Evolutionary conservation across 1,140 invertebrate species (phyloP).

Genomic region (Tetragonula clypearis): DNA sequence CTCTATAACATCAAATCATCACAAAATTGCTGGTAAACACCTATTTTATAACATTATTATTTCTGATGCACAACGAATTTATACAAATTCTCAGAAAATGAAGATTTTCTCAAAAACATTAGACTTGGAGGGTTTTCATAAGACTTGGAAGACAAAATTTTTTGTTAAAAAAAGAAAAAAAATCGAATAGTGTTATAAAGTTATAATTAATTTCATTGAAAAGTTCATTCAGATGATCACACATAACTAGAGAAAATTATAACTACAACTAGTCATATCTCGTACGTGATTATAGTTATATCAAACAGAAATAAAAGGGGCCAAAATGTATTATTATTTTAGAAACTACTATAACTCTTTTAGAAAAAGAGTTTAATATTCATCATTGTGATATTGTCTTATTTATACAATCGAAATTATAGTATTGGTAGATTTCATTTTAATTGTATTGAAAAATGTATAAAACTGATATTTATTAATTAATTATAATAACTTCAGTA

Average conservation of each 20-base stretch:
- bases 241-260: not conserved
- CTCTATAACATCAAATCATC: not conserved
- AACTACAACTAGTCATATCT: constrained; percentile 25
- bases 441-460: not conserved
- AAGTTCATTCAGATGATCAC: not conserved
- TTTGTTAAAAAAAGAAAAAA: not conserved
- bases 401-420: constrained; percentile 1
- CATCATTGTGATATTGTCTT: constrained; percentile 26
- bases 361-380: not conserved
- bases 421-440: constrained; percentile 2
- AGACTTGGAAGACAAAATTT: not conserved
- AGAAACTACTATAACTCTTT: not conserved
- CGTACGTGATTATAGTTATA: not conserved
- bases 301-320: constrained; percentile 1
- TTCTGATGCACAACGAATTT: not conserved
- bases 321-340: constrained; percentile 24
- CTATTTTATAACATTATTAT: constrained; percentile 5
- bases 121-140: too few relatives aligned
- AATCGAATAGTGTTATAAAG: not conserved
- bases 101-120: too few relatives aligned
- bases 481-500: constrained; percentile 25
- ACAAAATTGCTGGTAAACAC: constrained; percentile 3
- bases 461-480: constrained; percentile 1
- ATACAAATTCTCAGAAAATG: not conserved
- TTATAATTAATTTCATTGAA: not conserved